A percentile compares a stretch with the other conserved stretches of the same genome.
Evolutionary conservation across 2,888 invertebrate genomes (phyloP).

Genomic region (Oeneis ivallda): DNA sequence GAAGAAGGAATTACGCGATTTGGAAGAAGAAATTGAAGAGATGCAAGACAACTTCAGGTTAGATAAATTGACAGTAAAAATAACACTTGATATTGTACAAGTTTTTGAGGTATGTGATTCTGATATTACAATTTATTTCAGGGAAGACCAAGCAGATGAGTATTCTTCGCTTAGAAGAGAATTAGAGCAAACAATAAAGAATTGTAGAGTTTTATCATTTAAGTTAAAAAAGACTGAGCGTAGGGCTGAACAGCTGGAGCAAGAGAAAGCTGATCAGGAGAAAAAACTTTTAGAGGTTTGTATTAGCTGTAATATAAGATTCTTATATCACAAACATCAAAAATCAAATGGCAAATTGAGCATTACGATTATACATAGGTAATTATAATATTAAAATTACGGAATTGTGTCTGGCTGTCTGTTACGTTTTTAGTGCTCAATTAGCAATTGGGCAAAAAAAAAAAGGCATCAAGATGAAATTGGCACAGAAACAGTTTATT

Average conservation of each 20-base stretch:
- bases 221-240: constrained; percentile 98
- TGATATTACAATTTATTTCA: constrained; percentile 50
- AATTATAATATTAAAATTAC: no score
- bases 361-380: not conserved
- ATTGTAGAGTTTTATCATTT: constrained; percentile 98
- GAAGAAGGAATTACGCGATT: constrained; percentile 94
- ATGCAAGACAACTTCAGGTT: constrained; percentile 97
- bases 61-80: constrained; percentile 4
- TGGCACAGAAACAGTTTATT: no score
- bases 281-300: constrained; percentile 83
- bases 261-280: constrained; percentile 89
- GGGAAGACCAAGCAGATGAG: constrained; percentile 98
- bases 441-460: no score
- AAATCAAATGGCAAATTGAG: no score
- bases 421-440: no score
- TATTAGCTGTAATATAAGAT: not conserved
- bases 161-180: constrained; percentile 96
- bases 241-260: constrained; percentile 91
- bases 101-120: not conserved
- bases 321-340: not conserved
- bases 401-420: no score
- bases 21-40: constrained; percentile 99
- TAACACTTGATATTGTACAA: not conserved
- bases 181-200: constrained; percentile 97
- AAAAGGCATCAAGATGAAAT: no score